Percentiles rank a stretch among this genome's conserved stretches.
Conservation (phyloP, 2,797 vertebrate genomes). For the Danio jaintianensis region DNA sequence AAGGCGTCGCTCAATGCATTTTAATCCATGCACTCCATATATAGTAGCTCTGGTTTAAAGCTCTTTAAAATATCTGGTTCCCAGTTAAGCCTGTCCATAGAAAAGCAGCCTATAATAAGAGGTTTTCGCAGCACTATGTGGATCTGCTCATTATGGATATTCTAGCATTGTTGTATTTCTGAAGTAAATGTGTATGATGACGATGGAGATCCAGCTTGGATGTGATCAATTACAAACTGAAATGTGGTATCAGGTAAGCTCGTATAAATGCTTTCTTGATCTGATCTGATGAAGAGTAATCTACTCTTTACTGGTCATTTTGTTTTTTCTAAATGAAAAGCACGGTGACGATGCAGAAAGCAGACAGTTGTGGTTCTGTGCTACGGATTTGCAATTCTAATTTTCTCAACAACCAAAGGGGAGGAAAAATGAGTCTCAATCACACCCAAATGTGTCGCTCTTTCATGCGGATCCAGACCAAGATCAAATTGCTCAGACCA, state of each 20-base stretch:
- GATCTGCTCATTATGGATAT: not conserved
- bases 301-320: not conserved
- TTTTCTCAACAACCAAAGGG: slow-evolving; percentile 46
- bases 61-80: not conserved
- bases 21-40: slow-evolving; percentile 25
- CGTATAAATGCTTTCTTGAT: not conserved
- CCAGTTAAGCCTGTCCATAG: slow-evolving; percentile 16
- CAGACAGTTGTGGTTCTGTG: slow-evolving; percentile 45
- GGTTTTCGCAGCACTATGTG: not conserved
- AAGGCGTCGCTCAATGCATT: not conserved
- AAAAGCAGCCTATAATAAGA: not conserved
- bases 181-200: not conserved
- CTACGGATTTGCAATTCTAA: slow-evolving; percentile 62
- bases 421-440: slow-evolving; percentile 28
- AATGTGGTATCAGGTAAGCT: not conserved
- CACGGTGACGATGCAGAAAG: slow-evolving; percentile 17
- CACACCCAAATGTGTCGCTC: not conserved
- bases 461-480: not conserved
- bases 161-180: not conserved
- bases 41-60: slow-evolving; percentile 21
- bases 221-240: not conserved
- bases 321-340: not conserved
- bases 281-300: no score
- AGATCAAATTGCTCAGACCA: not conserved
- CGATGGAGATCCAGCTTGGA: not conserved